phyloP scores from a whole-genome alignment of 2,113 vertebrate species.

The Chaetops frenatus region DNA sequence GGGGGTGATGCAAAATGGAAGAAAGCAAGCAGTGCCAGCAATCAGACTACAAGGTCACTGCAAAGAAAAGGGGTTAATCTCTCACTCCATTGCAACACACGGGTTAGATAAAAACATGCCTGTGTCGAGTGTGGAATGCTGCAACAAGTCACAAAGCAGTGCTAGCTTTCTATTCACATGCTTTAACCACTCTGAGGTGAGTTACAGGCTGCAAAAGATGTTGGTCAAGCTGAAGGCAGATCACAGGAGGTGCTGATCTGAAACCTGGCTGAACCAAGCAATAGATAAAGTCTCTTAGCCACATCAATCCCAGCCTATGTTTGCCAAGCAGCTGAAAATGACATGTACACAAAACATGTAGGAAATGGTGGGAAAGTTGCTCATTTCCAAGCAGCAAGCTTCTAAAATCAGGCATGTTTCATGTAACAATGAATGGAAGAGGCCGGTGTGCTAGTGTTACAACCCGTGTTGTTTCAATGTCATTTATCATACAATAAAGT shows the following conservation, averaged over 20 bases:
- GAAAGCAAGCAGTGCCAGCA: not conserved
- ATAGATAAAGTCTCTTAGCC: not conserved
- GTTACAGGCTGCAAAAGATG: not conserved
- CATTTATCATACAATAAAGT: not conserved
- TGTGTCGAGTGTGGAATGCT: not conserved
- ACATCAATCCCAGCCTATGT: not conserved
- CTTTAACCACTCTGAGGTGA: not conserved
- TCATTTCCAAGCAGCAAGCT: not conserved
- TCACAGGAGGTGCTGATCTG: not conserved
- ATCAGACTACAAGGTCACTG: not conserved
- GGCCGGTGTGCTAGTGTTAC: not conserved
- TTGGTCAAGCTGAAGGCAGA: not conserved
- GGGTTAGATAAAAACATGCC: not conserved
- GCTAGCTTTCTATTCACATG: not conserved
- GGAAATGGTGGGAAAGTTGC: not conserved
- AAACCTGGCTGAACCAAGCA: not conserved
- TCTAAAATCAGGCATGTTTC: not conserved
- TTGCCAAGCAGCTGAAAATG: not conserved
- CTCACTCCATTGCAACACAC: not conserved
- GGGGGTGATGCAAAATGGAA: not conserved
- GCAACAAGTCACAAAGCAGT: not conserved
- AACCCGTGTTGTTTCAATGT: not conserved
- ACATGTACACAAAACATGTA: not conserved
- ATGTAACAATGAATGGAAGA: slow-evolving; percentile 9
- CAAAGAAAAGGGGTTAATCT: not conserved